Base-by-base conservation (phyloP, 2,113 vertebrate genomes). In the Pagrus major region DNA sequence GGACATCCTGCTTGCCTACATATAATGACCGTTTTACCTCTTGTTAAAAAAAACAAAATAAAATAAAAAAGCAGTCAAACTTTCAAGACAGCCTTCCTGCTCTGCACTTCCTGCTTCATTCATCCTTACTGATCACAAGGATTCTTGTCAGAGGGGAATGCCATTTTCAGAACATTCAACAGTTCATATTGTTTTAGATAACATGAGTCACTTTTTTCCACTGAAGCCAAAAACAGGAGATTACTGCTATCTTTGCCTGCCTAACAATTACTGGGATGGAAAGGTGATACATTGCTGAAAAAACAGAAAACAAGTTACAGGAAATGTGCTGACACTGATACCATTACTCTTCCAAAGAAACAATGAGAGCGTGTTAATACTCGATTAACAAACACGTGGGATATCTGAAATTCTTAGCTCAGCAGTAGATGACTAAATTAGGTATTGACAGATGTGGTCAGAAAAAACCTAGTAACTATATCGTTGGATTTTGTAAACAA, bases 391-490 rank as follows among this genome's bases (percentile, higher is more conserved):
- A 25, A 60, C 37, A 61, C 16, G 25, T 23, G 59, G 18, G 6
- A 51, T 15, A n/a, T 49, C 47, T 23, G 11, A 23, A 51, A 51
- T 27, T 12, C 9, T 23, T 25, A 39, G 39, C 5, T 37, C 11
- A 39, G 59, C 59, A 41, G 33, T 60, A 63, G 14, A 63, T 63
- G 60, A 63, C 60, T 8, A 25, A 42, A 63, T 42, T 27, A 63
- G 23, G n/a, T 54, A 27, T 11, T 25, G 12, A 16, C 37, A 63
- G 39, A 63, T 18, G 23, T 42, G 23, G 37, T 42, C 18, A n/a
- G 7, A 42, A 27, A 63, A 61, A 61, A 60, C 12, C 1, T 5
- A 23, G 58, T 4, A 39, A 63, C 20, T 60, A 21, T 1, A 6
- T 49, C n/a, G n/a, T 10, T 21, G 4, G 25, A 27, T 15, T 54